Base-by-base conservation (phyloP, 2,113 vertebrate species). In the Glaucidium brasilianum region DNA sequence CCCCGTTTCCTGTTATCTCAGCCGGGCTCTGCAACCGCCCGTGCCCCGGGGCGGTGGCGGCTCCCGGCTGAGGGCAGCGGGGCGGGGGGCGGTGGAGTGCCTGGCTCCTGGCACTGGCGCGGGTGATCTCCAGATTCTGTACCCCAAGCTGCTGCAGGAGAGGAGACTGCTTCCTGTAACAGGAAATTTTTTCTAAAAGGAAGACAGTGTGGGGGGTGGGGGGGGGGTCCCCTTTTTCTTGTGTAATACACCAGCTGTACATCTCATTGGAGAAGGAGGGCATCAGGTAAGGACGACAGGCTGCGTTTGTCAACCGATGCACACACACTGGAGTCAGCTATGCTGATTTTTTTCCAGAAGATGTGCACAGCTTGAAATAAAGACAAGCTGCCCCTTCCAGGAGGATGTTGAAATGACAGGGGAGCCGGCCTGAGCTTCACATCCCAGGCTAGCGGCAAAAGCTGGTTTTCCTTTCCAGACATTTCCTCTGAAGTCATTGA, bases 91-190 rank as follows among this genome's bases (percentile, higher is more conserved):
- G 37, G 47, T 2, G 6, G 35, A 4, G 5, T 11, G 12, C 2
- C 25, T 14, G n/a, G 26, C 17, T 17, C 12, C 11, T 4, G 12
- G 1, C 4, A 0, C 3, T 1, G 6, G 53, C 4, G 45, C 4
- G 9, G 35, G 29, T 15, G 60, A 15, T n/a, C 5, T 12, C 29
- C 11, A 0, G 11, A 0, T 25, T 15, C 37, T 21, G 41, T 18
- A 1, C 4, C 41, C 0, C 16, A 5, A 5, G 35, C 25, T 39
- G 35, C 52, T 14, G 69, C 17, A 37, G 72, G 5, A n/a, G 11
- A 7, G 50, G n/a, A 22, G 41, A 1, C 12, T 10, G 39, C 53
- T n/a, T 47, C 11, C 30, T 47, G 45, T 47, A 0, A 22, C 16
- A 9, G 13, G 37, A 8, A 2, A 7, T 25, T 10, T 43, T 39